These are phyloP conservation scores for Exocentrus adspersus DNA, from an alignment of 2,888 invertebrate genomes.

Conservation along the genomic window DNA sequence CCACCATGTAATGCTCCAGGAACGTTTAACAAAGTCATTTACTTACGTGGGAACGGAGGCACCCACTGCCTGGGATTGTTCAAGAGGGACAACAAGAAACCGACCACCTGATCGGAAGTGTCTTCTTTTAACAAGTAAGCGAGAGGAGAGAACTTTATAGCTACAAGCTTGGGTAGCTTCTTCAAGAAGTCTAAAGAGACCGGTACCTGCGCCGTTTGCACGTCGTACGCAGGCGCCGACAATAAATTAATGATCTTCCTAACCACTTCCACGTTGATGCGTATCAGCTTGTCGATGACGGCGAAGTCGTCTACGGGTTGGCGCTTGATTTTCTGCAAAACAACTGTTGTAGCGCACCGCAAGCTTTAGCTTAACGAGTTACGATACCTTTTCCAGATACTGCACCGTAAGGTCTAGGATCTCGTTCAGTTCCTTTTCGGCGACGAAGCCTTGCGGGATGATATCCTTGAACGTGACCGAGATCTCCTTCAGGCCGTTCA, in stretches of 20 bases:
- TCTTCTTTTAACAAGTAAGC: constrained; percentile 71
- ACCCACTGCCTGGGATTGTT: constrained; percentile 69
- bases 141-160: constrained; percentile 70
- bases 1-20: neutral
- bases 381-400: constrained; percentile 75
- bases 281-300: constrained; percentile 71
- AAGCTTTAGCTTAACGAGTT: too few relatives aligned
- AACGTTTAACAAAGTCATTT: neutral
- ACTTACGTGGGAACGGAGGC: constrained; percentile 73
- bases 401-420: constrained; percentile 69
- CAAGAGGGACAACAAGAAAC: constrained; percentile 66
- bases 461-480: constrained; percentile 68
- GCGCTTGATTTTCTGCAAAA: constrained; percentile 66
- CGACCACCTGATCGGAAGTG: constrained; percentile 60
- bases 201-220: constrained; percentile 22
- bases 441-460: constrained; percentile 67
- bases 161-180: constrained; percentile 68
- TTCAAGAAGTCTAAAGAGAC: constrained; percentile 54
- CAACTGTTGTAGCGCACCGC: too few relatives aligned
- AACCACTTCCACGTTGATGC: constrained; percentile 60
- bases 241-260: constrained; percentile 56
- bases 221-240: constrained; percentile 28
- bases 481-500: constrained; percentile 68
- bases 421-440: constrained; percentile 66
- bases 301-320: constrained; percentile 72